Evolutionary conservation across 1,140 invertebrate species (phyloP).

Genomic region (Drosophila triauraria): DNA sequence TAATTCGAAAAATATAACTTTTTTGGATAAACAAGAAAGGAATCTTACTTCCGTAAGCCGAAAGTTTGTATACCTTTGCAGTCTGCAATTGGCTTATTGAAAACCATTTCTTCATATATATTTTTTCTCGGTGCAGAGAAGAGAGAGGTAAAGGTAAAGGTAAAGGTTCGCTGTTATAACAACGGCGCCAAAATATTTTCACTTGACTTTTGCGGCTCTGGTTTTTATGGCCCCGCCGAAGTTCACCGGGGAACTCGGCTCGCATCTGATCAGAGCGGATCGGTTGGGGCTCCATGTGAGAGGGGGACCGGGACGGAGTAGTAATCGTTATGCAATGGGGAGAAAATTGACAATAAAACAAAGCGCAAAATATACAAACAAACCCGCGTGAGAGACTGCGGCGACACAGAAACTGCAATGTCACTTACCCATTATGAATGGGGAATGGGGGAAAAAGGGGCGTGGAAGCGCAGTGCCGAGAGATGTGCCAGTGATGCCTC

Average conservation of each 20-base stretch:
- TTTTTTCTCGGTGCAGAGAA: conserved; percentile 12
- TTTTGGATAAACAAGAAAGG: too few relatives aligned
- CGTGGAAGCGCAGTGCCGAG: conserved; percentile 13
- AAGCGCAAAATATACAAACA: conserved; percentile 61
- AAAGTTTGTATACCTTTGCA: too few relatives aligned
- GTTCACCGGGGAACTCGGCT: conserved; percentile 49
- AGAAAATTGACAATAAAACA: conserved; percentile 76
- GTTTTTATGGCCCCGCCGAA: conserved; percentile 59
- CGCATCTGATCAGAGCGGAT: conserved; percentile 15
- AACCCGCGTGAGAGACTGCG: conserved; percentile 53
- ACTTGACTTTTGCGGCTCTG: conserved; percentile 61
- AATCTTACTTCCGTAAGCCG: too few relatives aligned
- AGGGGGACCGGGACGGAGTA: background rate
- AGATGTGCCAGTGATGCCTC: conserved; percentile 20
- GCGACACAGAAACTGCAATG: conserved; percentile 65
- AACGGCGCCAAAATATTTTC: conserved; percentile 74
- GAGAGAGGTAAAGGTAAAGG: conserved; percentile 22
- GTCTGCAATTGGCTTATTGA: too few relatives aligned
- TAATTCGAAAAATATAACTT: too few relatives aligned
- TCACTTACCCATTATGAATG: conserved; percentile 68
- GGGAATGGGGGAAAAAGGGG: conserved; percentile 14
- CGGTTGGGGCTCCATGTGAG: background rate
- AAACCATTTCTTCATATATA: too few relatives aligned
- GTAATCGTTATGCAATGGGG: conserved; percentile 65
- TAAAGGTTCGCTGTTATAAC: conserved; percentile 45